Evolutionary conservation across 2,113 vertebrate genomes (phyloP).

Genomic region (Pomatostomus ruficeps): DNA sequence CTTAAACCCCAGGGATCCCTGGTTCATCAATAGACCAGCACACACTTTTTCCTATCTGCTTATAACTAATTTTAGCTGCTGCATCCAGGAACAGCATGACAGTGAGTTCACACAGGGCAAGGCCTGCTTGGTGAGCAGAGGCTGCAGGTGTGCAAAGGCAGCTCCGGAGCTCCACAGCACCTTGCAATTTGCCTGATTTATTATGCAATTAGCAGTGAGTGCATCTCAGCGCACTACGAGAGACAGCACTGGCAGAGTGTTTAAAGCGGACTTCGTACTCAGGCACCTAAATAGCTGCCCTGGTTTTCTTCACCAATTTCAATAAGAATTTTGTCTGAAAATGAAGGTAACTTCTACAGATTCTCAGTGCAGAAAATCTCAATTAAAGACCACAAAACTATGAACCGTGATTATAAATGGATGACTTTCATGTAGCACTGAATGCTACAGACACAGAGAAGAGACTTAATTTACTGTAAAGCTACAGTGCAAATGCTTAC

Average conservation of each 20-base stretch:
- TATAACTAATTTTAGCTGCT: not conserved
- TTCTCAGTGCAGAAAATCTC: not conserved
- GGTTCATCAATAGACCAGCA: not conserved
- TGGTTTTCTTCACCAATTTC: not conserved
- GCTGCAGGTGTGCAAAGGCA: not conserved
- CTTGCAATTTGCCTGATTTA: slow-evolving; percentile 7
- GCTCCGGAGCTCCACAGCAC: rapidly evolving
- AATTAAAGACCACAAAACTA: not conserved
- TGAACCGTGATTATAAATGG: not conserved
- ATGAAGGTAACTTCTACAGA: not conserved
- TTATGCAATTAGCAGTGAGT: not conserved
- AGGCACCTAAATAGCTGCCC: not conserved
- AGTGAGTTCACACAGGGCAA: not conserved
- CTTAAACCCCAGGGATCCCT: not conserved
- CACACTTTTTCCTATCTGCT: not conserved
- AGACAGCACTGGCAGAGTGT: not conserved
- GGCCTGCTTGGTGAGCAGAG: not conserved
- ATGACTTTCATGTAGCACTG: not conserved
- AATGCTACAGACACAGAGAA: not conserved
- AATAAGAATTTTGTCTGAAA: not conserved
- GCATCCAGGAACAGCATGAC: not conserved
- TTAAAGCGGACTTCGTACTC: not conserved
- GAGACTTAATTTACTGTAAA: not conserved
- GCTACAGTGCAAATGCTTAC: not conserved
- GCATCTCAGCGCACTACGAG: not conserved